A percentile compares a stretch with the other conserved stretches of the same genome.
These are phyloP conservation scores for Diceros bicornis DNA, from an alignment of 2,797 vertebrate species.

Conservation along the genomic window DNA sequence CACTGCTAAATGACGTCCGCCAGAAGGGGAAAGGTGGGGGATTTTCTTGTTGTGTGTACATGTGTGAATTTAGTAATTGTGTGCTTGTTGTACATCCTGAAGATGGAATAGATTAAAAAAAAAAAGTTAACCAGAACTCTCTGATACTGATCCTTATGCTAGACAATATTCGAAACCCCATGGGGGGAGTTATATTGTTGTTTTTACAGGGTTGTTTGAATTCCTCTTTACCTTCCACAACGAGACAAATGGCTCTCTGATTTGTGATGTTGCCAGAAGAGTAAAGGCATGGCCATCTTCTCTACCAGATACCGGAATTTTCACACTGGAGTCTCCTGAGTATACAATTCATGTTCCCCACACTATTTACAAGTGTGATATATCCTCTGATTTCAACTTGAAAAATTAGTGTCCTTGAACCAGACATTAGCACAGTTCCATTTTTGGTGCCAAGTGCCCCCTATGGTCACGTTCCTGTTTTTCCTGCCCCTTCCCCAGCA, in stretches of 20 bases:
- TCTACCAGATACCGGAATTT: not conserved
- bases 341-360: conserved; percentile 64
- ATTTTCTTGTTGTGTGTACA: not conserved
- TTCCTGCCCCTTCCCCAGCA: conserved; percentile 65
- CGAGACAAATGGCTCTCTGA: not conserved
- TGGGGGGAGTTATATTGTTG: not conserved
- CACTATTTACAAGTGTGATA: conserved; percentile 72
- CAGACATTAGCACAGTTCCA: conserved; percentile 17
- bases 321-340: conserved; percentile 75
- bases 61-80: not conserved
- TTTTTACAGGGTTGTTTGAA: conserved; percentile 20
- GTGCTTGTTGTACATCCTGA: not conserved
- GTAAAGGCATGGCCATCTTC: not conserved
- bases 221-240: not conserved
- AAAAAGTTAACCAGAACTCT: not conserved
- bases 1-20: not conserved
- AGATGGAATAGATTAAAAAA: not conserved
- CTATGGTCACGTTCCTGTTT: conserved; percentile 69
- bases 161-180: not conserved
- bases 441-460: conserved; percentile 71
- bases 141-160: not conserved
- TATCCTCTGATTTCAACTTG: conserved; percentile 1
- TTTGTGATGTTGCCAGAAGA: not conserved
- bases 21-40: not conserved
- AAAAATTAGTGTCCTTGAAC: conserved; percentile 63